Evolutionary conservation across 2,113 vertebrate genomes (phyloP).

Genomic region (Himantopus leucocephalus): DNA sequence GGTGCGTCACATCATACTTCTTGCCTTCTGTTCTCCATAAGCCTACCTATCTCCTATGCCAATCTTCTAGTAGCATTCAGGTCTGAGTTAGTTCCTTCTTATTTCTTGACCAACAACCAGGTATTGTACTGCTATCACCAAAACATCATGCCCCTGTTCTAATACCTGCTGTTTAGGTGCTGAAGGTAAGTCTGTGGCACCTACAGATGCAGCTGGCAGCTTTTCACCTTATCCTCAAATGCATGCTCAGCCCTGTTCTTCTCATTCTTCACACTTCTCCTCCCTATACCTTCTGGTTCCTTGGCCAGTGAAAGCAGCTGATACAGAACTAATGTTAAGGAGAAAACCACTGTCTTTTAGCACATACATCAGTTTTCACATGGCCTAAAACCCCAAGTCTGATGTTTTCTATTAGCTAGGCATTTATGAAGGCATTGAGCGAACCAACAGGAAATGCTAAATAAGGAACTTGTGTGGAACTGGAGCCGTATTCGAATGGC

Average conservation of each 20-base stretch:
- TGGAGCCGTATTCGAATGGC: fast-evolving
- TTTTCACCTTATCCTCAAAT: neutral
- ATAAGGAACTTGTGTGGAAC: neutral
- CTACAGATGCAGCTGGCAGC: neutral
- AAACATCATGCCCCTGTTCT: neutral
- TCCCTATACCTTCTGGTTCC: neutral
- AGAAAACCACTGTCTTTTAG: neutral
- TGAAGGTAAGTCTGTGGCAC: too few species aligned
- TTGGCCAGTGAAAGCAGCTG: neutral
- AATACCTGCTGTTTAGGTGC: neutral
- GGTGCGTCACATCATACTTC: neutral
- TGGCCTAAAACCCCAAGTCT: neutral
- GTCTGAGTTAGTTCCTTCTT: neutral
- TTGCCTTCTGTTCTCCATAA: neutral
- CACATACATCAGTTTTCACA: neutral
- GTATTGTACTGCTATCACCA: neutral
- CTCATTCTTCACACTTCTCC: neutral
- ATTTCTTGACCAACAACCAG: neutral
- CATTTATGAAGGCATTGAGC: neutral
- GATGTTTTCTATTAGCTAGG: neutral
- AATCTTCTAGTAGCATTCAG: neutral
- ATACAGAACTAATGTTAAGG: neutral
- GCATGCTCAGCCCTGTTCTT: neutral
- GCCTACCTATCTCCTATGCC: fast-evolving
- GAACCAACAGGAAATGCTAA: neutral